phyloP scores from a whole-genome alignment of 2,113 vertebrate species.

The Ptyas mucosa region DNA sequence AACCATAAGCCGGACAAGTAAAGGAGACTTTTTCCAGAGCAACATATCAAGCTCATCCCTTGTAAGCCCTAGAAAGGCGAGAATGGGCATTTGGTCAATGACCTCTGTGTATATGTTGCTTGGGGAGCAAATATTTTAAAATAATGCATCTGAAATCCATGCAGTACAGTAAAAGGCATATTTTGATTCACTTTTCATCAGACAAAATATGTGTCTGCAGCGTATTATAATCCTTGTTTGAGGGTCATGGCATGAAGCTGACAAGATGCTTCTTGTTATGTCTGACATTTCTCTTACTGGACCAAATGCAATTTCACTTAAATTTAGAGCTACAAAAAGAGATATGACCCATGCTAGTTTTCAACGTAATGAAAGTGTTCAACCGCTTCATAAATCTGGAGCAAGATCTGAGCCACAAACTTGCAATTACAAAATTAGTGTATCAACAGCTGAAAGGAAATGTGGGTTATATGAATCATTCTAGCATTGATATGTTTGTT shows the following conservation, averaged over 20 bases:
- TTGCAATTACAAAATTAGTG: background rate
- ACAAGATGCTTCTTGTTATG: background rate
- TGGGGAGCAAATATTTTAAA: slow-evolving; percentile 9
- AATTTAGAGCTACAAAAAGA: background rate
- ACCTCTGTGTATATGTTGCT: background rate
- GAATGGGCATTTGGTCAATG: slow-evolving; percentile 2
- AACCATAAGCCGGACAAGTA: background rate
- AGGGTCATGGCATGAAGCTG: background rate
- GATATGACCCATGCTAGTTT: background rate
- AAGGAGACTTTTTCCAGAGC: background rate
- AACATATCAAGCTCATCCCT: no score
- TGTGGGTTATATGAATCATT: background rate
- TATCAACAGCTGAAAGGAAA: background rate
- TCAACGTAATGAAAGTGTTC: background rate
- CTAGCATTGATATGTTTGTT: background rate
- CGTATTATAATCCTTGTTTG: background rate
- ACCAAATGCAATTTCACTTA: background rate
- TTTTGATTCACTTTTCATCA: background rate
- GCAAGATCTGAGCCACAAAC: background rate
- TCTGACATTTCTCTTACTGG: slow-evolving; percentile 2
- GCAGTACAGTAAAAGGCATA: background rate
- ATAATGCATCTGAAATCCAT: background rate
- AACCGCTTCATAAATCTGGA: background rate
- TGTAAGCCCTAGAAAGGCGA: background rate
- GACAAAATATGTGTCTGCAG: background rate